Base-by-base conservation (phyloP, 2,113 vertebrate species). In the Setophaga kirtlandii region DNA sequence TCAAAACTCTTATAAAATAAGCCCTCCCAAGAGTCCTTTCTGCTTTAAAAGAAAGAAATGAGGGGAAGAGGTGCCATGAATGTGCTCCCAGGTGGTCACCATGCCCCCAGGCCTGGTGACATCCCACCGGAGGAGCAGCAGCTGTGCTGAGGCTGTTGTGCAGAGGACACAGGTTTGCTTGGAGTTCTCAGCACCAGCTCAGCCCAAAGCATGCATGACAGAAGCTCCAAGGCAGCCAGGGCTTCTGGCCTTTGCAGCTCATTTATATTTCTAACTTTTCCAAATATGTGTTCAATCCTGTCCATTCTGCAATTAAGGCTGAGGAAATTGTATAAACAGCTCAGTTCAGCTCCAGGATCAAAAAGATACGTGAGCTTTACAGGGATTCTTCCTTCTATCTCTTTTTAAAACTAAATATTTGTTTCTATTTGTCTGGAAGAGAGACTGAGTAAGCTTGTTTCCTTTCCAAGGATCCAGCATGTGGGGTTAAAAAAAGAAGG, bases 351-450 rank as follows among this genome's bases (percentile, higher is more conserved):
- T 84, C 47, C 2, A 4, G 75, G 88, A 95, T 90, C 76, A 93
- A 89, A 95, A 91, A 92, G 80, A 83, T 65, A 67, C n/a, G 9
- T 42, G 71, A 87, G 47, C 31, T 87, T 88, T 81, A 52, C 68
- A 75, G 18, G 52, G 31, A 56, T 68, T 87, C 87, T 89, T 71
- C 67, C 30, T 75, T 62, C 91, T 81, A 50, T 80, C 69, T 76
- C 73, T 94, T 64, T 64, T 53, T 39, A 41, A 70, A 94, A 64
- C 65, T 46, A 94, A 81, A 15, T 88, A 95, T 91, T 96, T 96
- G 33, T 93, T 93, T 93, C 80, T 64, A 64, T 90, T 94, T 91
- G 58, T 78, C 95, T 96, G 73, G 53, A 86, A 82, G 75, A 53
- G 80, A 89, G 79, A 81, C 74, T 69, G 83, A 85, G 87, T 91